Evolutionary conservation across 2,797 vertebrate genomes (phyloP), one percentile per base, ranked within the genome.

Genomic region (Ammospiza maritima): DNA sequence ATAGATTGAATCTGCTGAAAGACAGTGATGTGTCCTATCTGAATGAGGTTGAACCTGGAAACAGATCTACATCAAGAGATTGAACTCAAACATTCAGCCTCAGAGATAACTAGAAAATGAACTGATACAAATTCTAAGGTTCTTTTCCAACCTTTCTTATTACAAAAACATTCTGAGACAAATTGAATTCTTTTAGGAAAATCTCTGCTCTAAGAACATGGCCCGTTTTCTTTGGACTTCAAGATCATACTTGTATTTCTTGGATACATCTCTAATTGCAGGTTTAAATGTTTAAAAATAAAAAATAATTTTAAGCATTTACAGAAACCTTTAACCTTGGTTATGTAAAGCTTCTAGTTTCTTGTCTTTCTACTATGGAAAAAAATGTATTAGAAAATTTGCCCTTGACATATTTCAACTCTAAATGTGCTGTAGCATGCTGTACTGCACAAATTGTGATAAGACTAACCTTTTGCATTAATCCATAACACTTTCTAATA

Each of bases 391-490:
- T 85, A 47, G 20, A 71, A 64, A 58, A 74, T 81, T 79, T 84
- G 18, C 16, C 16, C 17, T 93, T 83, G 60, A 73, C 40, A 73
- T 74, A 78, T 81, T 87, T 40, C 30, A 61, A 27, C 21, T 82
- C 20, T 17, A 93, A 93, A 94, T 88, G 23, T 12, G 9, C 79
- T 93, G 42, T 71, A 76, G n/a, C 38, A 62, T 16, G 40, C 25
- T 67, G 36, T 77, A 42, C 48, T 70, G 60, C 38, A 85, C 32
- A 53, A 83, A 93, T 19, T 40, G 53, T 80, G 71, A 73, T 77
- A 90, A 80, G 56, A 74, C 32, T 72, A 72, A 94, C 74, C 17
- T 96, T 94, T 74, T 81, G 32, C 53, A 51, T 88, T 90, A 92
- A 85, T 89, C 69, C 22, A 20, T 84, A 45, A 44, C 25, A 88